These are phyloP conservation scores for Xestia xanthographa DNA, from an alignment of 2,888 invertebrate species.

Conservation along the genomic window DNA sequence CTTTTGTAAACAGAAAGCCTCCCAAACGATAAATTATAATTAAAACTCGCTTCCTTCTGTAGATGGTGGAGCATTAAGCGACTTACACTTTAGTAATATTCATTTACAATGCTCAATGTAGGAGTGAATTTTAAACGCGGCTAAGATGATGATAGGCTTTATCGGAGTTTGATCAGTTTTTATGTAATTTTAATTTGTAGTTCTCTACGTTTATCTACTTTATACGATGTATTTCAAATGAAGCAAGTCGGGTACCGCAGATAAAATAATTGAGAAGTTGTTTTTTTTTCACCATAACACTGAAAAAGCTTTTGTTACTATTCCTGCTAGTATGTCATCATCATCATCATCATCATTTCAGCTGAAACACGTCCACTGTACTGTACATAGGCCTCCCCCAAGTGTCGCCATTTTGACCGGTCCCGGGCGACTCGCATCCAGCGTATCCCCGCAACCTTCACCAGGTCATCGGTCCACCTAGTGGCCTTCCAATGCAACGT, in stretches of 20 bases:
- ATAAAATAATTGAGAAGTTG: not conserved
- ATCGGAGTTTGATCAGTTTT: slow-evolving; percentile 46
- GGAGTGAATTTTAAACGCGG: slow-evolving; percentile 30
- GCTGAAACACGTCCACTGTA: too few species aligned
- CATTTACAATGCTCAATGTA: slow-evolving; percentile 48
- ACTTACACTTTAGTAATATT: slow-evolving; percentile 56
- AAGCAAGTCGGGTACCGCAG: not conserved
- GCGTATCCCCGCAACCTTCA: too few species aligned
- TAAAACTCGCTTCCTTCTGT: slow-evolving; percentile 53
- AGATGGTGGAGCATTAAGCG: slow-evolving; percentile 38
- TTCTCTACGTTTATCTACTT: not conserved
- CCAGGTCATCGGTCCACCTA: too few species aligned
- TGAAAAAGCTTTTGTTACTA: not conserved
- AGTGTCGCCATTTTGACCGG: too few species aligned
- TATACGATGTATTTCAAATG: not conserved
- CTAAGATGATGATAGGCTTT: slow-evolving; percentile 15
- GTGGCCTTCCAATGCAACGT: too few species aligned
- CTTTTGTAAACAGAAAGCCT: slow-evolving; percentile 58
- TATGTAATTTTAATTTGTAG: slow-evolving; percentile 17
- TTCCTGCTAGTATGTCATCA: not conserved
- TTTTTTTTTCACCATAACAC: not conserved
- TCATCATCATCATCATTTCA: too few species aligned
- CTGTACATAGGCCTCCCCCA: too few species aligned
- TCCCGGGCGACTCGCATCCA: too few species aligned
- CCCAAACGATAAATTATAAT: slow-evolving; percentile 58